Base-by-base conservation (phyloP, 2,888 invertebrate species). In the Epicampocera succincta region DNA sequence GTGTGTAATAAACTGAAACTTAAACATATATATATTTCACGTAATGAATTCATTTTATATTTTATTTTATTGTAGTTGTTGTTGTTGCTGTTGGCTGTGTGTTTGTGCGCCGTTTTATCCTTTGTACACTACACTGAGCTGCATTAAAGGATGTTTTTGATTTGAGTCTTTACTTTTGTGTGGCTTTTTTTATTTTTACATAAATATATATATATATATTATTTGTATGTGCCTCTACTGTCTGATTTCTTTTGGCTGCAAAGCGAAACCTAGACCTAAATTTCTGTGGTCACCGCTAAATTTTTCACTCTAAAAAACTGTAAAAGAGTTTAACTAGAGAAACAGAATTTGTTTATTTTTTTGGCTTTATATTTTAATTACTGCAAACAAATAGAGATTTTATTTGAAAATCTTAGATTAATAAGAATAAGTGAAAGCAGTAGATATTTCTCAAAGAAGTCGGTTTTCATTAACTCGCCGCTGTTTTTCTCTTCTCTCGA, bases 41-140 rank as follows among this genome's bases (percentile, higher is more conserved):
- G 52, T 82, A 82, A 81, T 81, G 81, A 82, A 82, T 77, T 82
- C 81, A 69, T 77, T 77, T 74, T 65, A 54, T 61, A 58, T 63
- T 65, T 69, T 65, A 71, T 69, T 78, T 65, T 74, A 54, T 73
- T 65, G 66, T 68, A 29, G 61, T 50, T 77, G 17, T 65, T 72
- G 75, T 12, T 72, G 66, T 50, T 33, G 65, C 15, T 80, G 48
- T 40, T 54, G 68, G 12, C 40, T 17, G 19, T 63, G 13, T 38
- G 29, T 40, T 11, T 78, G 52, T 65, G 46, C 21, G 17, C 38
- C 13, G 1, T n/a, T 52, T 48, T 40, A 40, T 68, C 52, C 56
- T 75, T 75, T 75, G 75, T 75, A 44, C 58, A 60, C 58, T 75
- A 75, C 58, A 60, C 50, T 68, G 50, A 58, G 66, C 58, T 60